phyloP scores from a whole-genome alignment of 2,888 invertebrate species.

The Cerastis leucographa region DNA sequence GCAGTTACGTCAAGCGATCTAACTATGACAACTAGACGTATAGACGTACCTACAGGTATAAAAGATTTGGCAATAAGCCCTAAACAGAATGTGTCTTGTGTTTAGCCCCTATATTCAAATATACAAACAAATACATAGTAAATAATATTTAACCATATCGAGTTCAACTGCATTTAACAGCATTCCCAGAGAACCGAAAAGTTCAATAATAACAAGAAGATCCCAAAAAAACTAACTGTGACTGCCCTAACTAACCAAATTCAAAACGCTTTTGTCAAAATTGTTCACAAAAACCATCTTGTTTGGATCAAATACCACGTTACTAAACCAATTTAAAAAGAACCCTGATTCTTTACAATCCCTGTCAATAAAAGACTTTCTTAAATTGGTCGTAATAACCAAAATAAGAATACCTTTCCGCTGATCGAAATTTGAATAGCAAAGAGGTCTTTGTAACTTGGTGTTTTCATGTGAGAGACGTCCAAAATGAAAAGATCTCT shows the following conservation, averaged over 20 bases:
- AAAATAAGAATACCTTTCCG: slow-evolving; percentile 5
- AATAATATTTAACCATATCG: background rate
- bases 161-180: slow-evolving; percentile 27
- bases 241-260: slow-evolving; percentile 67
- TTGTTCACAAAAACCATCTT: slow-evolving; percentile 55
- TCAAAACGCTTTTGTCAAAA: slow-evolving; percentile 66
- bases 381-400: background rate
- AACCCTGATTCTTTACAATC: slow-evolving; percentile 37
- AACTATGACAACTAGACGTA: too few species aligned
- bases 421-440: slow-evolving; percentile 27
- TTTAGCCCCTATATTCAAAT: too few species aligned
- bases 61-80: too few species aligned
- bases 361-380: slow-evolving; percentile 4
- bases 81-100: too few species aligned
- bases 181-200: slow-evolving; percentile 30
- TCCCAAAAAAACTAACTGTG: slow-evolving; percentile 56
- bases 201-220: slow-evolving; percentile 50
- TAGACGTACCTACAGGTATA: too few species aligned
- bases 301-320: slow-evolving; percentile 38
- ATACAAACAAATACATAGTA: too few species aligned
- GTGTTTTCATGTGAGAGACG: background rate
- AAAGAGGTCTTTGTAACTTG: slow-evolving; percentile 29
- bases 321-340: slow-evolving; percentile 23
- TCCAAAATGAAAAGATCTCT: slow-evolving; percentile 30
- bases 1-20: too few species aligned